Evolutionary conservation across 2,797 vertebrate genomes (phyloP), one percentile per base, ranked within the genome.

Genomic region (Clarias pachynema): DNA sequence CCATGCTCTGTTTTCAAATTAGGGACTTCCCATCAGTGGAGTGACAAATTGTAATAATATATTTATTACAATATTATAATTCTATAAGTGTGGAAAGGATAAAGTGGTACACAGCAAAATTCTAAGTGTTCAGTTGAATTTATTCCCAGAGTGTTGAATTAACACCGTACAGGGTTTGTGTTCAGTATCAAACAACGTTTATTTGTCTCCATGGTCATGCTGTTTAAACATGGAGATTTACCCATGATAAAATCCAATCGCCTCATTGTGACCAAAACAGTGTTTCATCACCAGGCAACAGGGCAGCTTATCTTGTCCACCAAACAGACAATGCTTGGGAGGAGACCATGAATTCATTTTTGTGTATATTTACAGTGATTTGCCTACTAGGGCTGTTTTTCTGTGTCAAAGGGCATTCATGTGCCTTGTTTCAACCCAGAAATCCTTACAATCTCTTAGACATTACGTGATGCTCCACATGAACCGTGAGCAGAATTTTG

Each of bases 251-350:
- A 70, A 62, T 14, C 20, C 3, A 79, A 37, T 74, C 73, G 73
- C 49, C 84, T 44, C 85, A 62, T 75, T 81, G 57, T 82, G 22
- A 56, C 15, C 68, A 84, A 81, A 44, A 87, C 44, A 87, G 77
- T 86, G 68, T 85, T 83, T 87, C 20, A 84, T 80, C 79, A 56
- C 82, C 49, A 87, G 37, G 79, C 84, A 89, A 89, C 77, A 57
- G 65, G 10, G 37, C 22, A 0, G 56, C 63, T 83, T 89, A 80
- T 89, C 81, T 87, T 72, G 49, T 31, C 24, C 79, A 77, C 69
- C 66, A 77, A 66, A 77, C n/a, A 83, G 60, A 78, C 37, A 73
- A 69, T 77, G 60, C 82, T 74, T 66, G 72, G 84, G 78, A 68
- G 79, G 74, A 83, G 40, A 65, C 57, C 60, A 72, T 62, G 26